A percentile compares a stretch with the other conserved stretches of the same genome.
Conservation (phyloP, 2,888 invertebrate genomes). For the Cephalotes varians region DNA sequence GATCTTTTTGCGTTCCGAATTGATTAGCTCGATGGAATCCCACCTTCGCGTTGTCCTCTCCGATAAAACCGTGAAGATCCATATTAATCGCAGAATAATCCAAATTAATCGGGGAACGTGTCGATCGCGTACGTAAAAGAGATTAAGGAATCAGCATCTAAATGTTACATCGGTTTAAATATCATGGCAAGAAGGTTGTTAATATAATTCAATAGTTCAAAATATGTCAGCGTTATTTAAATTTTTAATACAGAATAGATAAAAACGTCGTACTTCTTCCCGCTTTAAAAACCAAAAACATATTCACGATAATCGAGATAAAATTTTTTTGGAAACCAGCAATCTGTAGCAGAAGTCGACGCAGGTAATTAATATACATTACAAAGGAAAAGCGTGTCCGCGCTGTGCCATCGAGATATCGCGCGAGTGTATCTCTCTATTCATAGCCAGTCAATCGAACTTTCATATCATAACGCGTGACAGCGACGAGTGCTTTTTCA, state of each 20-base stretch:
- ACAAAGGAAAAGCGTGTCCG: neutral
- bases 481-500: conserved; percentile 41
- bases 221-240: neutral
- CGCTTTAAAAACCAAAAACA: neutral
- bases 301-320: neutral
- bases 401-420: neutral
- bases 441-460: conserved; percentile 29
- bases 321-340: neutral
- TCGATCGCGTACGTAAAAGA: neutral
- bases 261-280: neutral
- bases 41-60: neutral
- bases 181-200: neutral
- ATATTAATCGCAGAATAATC: conserved; percentile 6
- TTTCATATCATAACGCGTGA: conserved; percentile 34
- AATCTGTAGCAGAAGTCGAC: neutral
- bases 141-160: neutral
- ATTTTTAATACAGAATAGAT: too few relatives aligned
- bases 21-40: conserved; percentile 39
- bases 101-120: neutral
- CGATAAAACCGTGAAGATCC: neutral
- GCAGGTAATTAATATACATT: conserved; percentile 29
- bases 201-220: neutral
- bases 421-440: conserved; percentile 12
- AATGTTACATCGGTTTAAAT: neutral
- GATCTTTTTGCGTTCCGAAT: conserved; percentile 48